Conservation (phyloP, 92 coral and sea anemone species). For the Paramuricea clavata region DNA sequence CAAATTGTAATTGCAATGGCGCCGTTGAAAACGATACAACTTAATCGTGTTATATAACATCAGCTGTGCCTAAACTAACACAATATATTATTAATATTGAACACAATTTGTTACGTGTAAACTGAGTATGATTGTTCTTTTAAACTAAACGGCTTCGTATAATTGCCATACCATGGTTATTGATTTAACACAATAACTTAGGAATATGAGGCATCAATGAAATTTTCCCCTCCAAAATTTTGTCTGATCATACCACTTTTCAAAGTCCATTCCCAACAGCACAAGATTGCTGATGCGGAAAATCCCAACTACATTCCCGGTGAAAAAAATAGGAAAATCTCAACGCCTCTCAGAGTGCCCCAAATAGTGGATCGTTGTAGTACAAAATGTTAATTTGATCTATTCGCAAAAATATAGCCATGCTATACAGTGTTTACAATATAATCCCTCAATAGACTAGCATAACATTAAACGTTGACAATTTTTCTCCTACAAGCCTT, state of each 20-base stretch:
- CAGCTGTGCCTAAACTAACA: conserved; percentile 41
- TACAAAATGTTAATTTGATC: too few species aligned
- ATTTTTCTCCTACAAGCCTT: neutral
- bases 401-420: too few species aligned
- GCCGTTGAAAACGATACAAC: conserved; percentile 4
- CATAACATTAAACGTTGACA: neutral
- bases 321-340: too few species aligned
- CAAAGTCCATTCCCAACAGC: too few species aligned
- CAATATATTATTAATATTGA: conserved; percentile 26
- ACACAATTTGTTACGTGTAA: conserved; percentile 40
- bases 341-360: too few species aligned
- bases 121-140: conserved; percentile 7
- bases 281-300: too few species aligned
- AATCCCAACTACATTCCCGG: too few species aligned
- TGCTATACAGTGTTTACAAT: too few species aligned
- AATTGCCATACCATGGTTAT: neutral
- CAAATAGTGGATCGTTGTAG: too few species aligned
- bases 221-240: neutral
- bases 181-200: neutral
- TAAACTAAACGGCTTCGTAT: neutral
- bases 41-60: conserved; percentile 20
- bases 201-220: neutral
- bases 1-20: conserved; percentile 36
- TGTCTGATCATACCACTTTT: too few species aligned
- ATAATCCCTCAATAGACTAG: neutral